Evolutionary conservation across 37 sponge, comb jelly and placozoan species (phyloP).

Genomic region (Eunapius fragilis): DNA sequence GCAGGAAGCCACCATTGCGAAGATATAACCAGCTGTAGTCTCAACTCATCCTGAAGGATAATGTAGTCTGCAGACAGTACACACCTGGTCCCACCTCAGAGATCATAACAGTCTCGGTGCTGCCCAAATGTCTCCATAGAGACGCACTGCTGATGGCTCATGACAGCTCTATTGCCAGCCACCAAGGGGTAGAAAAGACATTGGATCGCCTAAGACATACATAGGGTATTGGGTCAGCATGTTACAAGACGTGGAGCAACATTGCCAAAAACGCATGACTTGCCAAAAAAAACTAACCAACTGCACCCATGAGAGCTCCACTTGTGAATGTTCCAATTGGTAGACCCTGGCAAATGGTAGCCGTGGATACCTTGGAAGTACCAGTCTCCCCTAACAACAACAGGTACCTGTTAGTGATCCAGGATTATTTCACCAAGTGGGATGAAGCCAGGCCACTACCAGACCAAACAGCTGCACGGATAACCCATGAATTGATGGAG

Average conservation of each 20-base stretch:
- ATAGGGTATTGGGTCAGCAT: constrained; percentile 69
- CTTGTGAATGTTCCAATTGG: neutral
- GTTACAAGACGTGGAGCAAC: constrained; percentile 27
- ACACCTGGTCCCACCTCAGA: constrained; percentile 20
- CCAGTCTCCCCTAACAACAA: constrained; percentile 48
- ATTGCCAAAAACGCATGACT: constrained; percentile 41
- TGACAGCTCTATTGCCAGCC: constrained; percentile 47
- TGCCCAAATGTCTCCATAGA: constrained; percentile 2
- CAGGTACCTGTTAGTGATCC: constrained; percentile 47
- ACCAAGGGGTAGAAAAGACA: constrained; percentile 63
- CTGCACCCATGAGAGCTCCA: constrained; percentile 7
- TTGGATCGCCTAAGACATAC: constrained; percentile 20
- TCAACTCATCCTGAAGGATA: constrained; percentile 39
- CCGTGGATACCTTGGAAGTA: constrained; percentile 52
- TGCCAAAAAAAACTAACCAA: constrained; percentile 32
- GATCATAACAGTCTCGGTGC: constrained; percentile 19
- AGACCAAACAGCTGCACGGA: constrained; percentile 38
- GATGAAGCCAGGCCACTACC: constrained; percentile 54
- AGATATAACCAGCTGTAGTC: constrained; percentile 57
- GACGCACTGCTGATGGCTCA: constrained; percentile 11
- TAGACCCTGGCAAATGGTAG: constrained; percentile 44
- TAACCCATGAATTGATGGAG: constrained; percentile 16
- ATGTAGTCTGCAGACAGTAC: constrained; percentile 45
- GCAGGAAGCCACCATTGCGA: constrained; percentile 29
- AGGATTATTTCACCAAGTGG: constrained; percentile 70